phyloP scores from a whole-genome alignment of 2,888 invertebrate species.

The Campoplex nolae region DNA sequence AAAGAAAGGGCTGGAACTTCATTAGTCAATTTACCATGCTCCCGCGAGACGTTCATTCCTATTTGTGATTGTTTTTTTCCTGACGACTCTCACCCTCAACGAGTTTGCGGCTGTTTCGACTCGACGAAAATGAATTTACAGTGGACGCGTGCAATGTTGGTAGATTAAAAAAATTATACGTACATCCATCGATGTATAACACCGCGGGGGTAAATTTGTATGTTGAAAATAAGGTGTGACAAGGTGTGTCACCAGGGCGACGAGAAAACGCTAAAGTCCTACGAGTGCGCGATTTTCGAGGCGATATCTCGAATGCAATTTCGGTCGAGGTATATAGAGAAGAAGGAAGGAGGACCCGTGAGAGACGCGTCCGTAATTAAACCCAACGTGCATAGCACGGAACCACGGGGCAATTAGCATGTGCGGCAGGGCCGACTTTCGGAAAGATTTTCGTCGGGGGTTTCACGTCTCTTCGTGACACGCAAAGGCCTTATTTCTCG shows the following conservation, averaged over 20 bases:
- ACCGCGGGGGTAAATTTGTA: neutral
- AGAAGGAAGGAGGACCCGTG: slow-evolving; percentile 42
- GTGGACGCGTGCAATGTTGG: slow-evolving; percentile 31
- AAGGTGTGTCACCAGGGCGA: slow-evolving; percentile 62
- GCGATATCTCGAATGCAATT: slow-evolving; percentile 71
- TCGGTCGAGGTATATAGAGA: slow-evolving; percentile 38
- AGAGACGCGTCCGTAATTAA: slow-evolving; percentile 69
- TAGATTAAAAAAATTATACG: neutral
- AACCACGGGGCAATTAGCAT: slow-evolving; percentile 68
- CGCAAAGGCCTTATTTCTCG: slow-evolving; percentile 63
- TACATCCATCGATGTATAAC: neutral
- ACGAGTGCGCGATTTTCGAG: slow-evolving; percentile 63
- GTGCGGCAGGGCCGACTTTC: slow-evolving; percentile 67
- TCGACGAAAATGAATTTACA: slow-evolving; percentile 64
- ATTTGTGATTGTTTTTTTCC: slow-evolving; percentile 26
- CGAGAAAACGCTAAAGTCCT: slow-evolving; percentile 54
- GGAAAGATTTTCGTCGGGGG: slow-evolving; percentile 67
- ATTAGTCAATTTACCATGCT: slow-evolving; percentile 45
- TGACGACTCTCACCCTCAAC: slow-evolving; percentile 47
- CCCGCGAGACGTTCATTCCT: slow-evolving; percentile 13
- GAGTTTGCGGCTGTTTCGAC: slow-evolving; percentile 64
- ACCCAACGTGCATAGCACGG: slow-evolving; percentile 67
- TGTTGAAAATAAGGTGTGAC: slow-evolving; percentile 49
- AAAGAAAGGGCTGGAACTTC: slow-evolving; percentile 21
- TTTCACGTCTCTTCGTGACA: slow-evolving; percentile 64